These are phyloP conservation scores for Cinclus mexicanus DNA, from an alignment of 2,113 vertebrate genomes.

Conservation along the genomic window DNA sequence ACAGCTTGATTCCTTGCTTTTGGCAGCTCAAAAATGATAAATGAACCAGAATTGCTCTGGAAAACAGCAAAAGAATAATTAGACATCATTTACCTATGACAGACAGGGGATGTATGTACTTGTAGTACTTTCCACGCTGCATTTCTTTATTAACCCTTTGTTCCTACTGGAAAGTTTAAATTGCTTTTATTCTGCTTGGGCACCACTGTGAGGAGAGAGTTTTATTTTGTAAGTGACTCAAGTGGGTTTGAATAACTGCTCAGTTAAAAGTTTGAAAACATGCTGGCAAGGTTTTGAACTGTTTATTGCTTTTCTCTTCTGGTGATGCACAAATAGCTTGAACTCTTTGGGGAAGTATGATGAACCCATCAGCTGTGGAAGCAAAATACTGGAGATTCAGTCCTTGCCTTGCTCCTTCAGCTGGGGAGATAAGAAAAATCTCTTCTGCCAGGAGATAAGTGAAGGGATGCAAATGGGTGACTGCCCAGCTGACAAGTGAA, in stretches of 20 bases:
- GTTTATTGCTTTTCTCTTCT: not conserved
- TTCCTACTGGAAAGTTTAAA: not conserved
- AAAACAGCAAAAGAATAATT: conserved; percentile 8
- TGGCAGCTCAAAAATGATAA: conserved; percentile 11
- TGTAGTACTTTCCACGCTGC: not conserved
- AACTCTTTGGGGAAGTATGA: not conserved
- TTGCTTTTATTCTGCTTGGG: not conserved
- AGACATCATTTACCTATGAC: not conserved
- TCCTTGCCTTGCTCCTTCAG: not conserved
- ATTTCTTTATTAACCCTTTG: not conserved
- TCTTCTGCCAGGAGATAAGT: not conserved
- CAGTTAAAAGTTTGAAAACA: not conserved
- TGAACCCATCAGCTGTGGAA: not conserved
- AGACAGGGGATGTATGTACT: not conserved
- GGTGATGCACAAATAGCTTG: not conserved
- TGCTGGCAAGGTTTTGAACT: not conserved
- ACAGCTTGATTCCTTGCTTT: conserved; percentile 4
- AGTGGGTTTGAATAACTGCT: not conserved
- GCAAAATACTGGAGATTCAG: not conserved
- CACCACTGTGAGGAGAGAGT: not conserved
- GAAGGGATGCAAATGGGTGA: not conserved
- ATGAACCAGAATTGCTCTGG: not conserved
- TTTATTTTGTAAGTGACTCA: not conserved
- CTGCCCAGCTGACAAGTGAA: not conserved
- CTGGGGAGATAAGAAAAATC: not conserved